phyloP scores from a whole-genome alignment of 1,140 invertebrate genomes.

The Cydia strobilella region DNA sequence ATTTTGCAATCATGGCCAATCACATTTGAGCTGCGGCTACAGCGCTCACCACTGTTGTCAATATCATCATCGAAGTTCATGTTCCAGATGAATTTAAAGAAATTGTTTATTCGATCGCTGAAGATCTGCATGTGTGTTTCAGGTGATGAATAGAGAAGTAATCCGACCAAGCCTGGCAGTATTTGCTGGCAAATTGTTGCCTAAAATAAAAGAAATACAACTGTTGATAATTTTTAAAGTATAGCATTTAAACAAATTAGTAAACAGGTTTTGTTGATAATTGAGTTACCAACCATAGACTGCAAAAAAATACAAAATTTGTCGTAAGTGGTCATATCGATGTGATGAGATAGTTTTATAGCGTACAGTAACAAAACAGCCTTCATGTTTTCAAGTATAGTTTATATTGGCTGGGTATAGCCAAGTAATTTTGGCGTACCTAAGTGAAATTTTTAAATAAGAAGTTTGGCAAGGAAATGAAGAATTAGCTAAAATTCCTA shows the following conservation, averaged over 20 bases:
- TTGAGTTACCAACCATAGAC: too few species aligned
- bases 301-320: too few species aligned
- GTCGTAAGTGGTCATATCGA: neutral
- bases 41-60: constrained; percentile 43
- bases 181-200: constrained; percentile 55
- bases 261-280: too few species aligned
- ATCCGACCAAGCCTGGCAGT: constrained; percentile 62
- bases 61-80: constrained; percentile 49
- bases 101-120: constrained; percentile 58
- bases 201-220: constrained; percentile 49
- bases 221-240: too few species aligned
- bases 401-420: neutral
- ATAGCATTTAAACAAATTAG: too few species aligned
- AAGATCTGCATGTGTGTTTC: constrained; percentile 52
- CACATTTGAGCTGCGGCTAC: constrained; percentile 31
- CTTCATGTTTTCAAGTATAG: too few species aligned
- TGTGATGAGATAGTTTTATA: too few species aligned
- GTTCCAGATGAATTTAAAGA: constrained; percentile 62
- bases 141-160: constrained; percentile 55
- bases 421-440: neutral
- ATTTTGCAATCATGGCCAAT: constrained; percentile 54
- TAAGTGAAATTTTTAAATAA: neutral
- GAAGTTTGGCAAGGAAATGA: neutral
- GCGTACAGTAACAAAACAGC: too few species aligned
- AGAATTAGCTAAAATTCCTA: constrained; percentile 33